Evolutionary conservation across 1,140 invertebrate species (phyloP).

Genomic region (Idris sp.): DNA sequence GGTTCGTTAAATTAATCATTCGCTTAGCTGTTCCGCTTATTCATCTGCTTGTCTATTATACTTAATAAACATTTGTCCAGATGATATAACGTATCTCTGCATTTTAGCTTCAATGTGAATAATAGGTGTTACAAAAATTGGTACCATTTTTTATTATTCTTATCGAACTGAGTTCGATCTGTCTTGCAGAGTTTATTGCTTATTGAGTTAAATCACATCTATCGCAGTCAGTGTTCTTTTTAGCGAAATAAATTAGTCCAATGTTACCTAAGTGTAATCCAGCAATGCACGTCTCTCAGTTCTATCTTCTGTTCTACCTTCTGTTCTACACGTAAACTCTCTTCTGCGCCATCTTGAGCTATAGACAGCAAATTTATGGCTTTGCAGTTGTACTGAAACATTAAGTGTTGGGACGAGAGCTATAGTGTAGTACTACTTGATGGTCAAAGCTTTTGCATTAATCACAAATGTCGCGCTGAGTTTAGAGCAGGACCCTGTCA

Average conservation of each 20-base stretch:
- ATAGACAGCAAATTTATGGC: conserved; percentile 47
- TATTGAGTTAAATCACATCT: conserved; percentile 37
- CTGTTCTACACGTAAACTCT: too few relatives aligned
- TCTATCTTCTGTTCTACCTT: conserved; percentile 1
- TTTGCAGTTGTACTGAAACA: conserved; percentile 62
- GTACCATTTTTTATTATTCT: too few relatives aligned
- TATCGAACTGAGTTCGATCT: conserved; percentile 27
- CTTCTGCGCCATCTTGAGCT: conserved; percentile 2
- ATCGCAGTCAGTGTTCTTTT: conserved; percentile 47
- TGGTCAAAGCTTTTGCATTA: conserved; percentile 73
- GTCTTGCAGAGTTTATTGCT: conserved; percentile 32
- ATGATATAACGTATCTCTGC: too few relatives aligned
- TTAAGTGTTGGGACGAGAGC: conserved; percentile 60
- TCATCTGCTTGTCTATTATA: too few relatives aligned
- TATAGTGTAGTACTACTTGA: conserved; percentile 61
- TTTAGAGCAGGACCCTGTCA: conserved; percentile 47
- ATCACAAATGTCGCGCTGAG: conserved; percentile 67
- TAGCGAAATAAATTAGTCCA: conserved; percentile 56
- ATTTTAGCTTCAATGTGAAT: too few relatives aligned
- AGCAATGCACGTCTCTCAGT: conserved; percentile 24
- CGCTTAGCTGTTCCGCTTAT: too few relatives aligned
- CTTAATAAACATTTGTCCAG: too few relatives aligned
- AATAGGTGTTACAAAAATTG: too few relatives aligned
- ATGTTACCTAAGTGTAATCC: conserved; percentile 29
- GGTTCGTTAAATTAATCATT: too few relatives aligned